phyloP scores from a whole-genome alignment of 2,797 vertebrate genomes.

The Acomys russatus region DNA sequence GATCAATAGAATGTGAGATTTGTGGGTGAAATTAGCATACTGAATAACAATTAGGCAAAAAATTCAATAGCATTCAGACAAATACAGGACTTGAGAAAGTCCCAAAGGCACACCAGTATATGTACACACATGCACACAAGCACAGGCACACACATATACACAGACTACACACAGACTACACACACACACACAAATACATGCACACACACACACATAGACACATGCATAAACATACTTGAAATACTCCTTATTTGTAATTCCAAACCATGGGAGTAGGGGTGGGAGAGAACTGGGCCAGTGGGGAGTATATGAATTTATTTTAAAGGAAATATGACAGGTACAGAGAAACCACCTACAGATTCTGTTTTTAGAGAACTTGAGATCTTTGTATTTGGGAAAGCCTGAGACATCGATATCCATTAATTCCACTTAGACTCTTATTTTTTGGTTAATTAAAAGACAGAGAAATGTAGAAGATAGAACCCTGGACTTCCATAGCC shows the following conservation, averaged over 20 bases:
- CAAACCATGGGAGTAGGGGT: slow-evolving; percentile 38
- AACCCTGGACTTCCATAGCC: background rate
- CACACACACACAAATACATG: no score
- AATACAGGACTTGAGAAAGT: slow-evolving; percentile 93
- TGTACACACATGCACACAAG: slow-evolving; percentile 79
- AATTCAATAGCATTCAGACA: slow-evolving; percentile 96
- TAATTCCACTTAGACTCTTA: slow-evolving; percentile 68
- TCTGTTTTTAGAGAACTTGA: slow-evolving; percentile 55
- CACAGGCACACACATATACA: background rate
- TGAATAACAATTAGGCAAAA: slow-evolving; percentile 96
- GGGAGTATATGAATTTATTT: slow-evolving; percentile 73
- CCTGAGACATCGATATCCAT: slow-evolving; percentile 63
- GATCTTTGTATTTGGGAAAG: slow-evolving; percentile 57
- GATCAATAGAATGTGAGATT: slow-evolving; percentile 96
- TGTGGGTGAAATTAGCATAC: slow-evolving; percentile 97
- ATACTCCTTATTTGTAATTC: slow-evolving; percentile 90
- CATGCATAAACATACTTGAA: slow-evolving; percentile 72
- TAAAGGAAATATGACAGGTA: slow-evolving; percentile 71
- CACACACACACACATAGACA: background rate
- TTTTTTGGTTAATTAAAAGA: slow-evolving; percentile 71
- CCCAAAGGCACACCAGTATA: slow-evolving; percentile 86
- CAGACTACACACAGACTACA: slow-evolving; percentile 48
- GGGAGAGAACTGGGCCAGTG: background rate
- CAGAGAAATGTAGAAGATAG: background rate
- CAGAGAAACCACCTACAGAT: slow-evolving; percentile 23